phyloP scores from a whole-genome alignment of 2,888 invertebrate species.

The Eristalis pertinax region DNA sequence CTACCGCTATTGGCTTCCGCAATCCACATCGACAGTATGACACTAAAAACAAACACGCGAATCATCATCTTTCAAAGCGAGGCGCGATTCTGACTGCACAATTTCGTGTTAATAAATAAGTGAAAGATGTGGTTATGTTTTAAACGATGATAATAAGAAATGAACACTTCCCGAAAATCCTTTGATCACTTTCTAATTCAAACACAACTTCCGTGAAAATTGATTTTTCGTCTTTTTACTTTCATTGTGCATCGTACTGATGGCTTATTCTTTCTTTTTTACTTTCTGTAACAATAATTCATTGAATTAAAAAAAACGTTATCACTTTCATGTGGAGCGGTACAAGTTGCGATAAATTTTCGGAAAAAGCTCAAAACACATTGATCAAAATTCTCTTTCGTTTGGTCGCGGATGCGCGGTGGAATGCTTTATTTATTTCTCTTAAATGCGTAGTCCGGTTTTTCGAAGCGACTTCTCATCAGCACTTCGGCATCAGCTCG shows the following conservation, averaged over 20 bases:
- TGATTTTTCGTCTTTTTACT: conserved; percentile 13
- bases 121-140: conserved; percentile 23
- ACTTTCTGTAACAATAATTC: not conserved
- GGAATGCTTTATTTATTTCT: conserved; percentile 23
- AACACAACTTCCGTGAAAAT: conserved; percentile 15
- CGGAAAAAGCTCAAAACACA: conserved; percentile 49
- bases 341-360: conserved; percentile 23
- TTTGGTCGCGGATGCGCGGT: conserved; percentile 6
- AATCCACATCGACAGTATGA: conserved; percentile 40
- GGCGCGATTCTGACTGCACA: conserved; percentile 2
- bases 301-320: conserved; percentile 17
- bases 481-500: conserved; percentile 1
- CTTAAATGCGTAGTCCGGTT: conserved; percentile 45
- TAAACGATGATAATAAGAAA: not conserved
- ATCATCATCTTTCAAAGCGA: conserved; percentile 25
- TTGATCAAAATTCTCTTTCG: conserved; percentile 34
- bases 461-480: conserved; percentile 15
- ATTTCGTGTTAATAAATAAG: conserved; percentile 17
- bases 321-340: conserved; percentile 46
- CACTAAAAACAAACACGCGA: conserved; percentile 38
- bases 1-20: conserved; percentile 51
- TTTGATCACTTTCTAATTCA: conserved; percentile 41
- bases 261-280: not conserved
- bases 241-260: conserved; percentile 21
- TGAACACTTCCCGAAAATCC: conserved; percentile 22